Conservation (phyloP, 1,140 invertebrate species). For the Schlechtendalia chinensis region DNA sequence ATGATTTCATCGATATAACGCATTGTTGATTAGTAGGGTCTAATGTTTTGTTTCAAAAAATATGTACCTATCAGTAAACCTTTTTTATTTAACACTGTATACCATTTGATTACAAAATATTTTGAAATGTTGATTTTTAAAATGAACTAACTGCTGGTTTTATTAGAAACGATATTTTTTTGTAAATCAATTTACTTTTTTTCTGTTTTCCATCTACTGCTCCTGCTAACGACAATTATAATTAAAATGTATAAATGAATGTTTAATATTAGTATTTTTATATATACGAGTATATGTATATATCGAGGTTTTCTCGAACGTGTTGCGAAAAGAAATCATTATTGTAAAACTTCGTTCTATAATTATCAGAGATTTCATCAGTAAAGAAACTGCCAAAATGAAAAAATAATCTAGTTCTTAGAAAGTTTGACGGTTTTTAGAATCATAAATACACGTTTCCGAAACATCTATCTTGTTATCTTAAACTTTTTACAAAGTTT, state of each 20-base stretch:
- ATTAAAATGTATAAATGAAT: neutral
- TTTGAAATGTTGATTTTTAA: neutral
- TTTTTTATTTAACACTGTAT: no score
- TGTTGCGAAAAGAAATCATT: neutral
- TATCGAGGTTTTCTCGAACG: neutral
- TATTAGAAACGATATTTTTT: neutral
- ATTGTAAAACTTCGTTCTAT: neutral
- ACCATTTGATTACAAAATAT: no score
- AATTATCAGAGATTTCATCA: neutral
- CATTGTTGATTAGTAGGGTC: no score
- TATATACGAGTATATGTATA: no score
- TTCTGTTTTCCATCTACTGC: neutral
- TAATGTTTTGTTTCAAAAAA: no score
- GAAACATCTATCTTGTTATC: slow-evolving; percentile 18
- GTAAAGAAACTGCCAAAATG: neutral
- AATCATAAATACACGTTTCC: slow-evolving; percentile 8
- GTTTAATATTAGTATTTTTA: no score
- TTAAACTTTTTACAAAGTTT: slow-evolving; percentile 19
- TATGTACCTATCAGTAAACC: no score
- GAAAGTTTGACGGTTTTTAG: neutral
- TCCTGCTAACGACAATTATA: neutral
- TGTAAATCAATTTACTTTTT: neutral
- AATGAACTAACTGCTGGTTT: neutral
- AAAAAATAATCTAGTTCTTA: neutral
- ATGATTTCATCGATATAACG: no score